Evolutionary conservation across 2,113 vertebrate species (phyloP).

Genomic region (Cettia cetti): DNA sequence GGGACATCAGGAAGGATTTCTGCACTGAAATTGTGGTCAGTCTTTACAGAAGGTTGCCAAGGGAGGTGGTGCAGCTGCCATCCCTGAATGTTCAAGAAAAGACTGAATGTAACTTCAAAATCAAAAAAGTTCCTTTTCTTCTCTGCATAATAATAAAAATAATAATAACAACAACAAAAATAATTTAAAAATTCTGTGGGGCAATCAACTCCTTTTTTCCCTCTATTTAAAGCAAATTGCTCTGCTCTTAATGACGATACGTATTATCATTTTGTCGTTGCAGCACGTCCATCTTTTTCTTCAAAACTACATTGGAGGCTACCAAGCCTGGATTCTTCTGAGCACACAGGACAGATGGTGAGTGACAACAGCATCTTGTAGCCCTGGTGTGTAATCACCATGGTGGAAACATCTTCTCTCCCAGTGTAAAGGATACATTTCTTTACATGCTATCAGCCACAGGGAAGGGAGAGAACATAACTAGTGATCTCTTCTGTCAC

Average conservation of each 20-base stretch:
- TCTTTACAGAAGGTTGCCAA: background rate
- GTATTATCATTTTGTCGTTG: background rate
- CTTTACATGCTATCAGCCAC: background rate
- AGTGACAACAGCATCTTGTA: background rate
- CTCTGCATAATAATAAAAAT: background rate
- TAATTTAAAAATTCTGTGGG: background rate
- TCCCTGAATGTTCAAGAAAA: background rate
- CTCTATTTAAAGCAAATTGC: background rate
- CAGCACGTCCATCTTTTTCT: background rate
- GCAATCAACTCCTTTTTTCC: rapidly evolving
- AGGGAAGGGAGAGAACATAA: background rate
- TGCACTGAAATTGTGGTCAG: background rate
- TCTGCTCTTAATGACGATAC: background rate
- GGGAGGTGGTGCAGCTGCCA: rapidly evolving
- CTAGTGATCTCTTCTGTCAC: background rate
- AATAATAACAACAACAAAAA: too few species aligned
- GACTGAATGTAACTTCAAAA: rapidly evolving
- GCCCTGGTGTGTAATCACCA: rapidly evolving
- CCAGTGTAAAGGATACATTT: rapidly evolving
- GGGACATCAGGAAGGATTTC: background rate
- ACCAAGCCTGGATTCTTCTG: background rate
- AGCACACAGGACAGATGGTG: background rate
- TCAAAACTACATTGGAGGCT: background rate
- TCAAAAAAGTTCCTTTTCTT: background rate
- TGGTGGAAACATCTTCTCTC: background rate